phyloP scores from a whole-genome alignment of 2,797 vertebrate genomes.

The Melanotaenia nigrans region DNA sequence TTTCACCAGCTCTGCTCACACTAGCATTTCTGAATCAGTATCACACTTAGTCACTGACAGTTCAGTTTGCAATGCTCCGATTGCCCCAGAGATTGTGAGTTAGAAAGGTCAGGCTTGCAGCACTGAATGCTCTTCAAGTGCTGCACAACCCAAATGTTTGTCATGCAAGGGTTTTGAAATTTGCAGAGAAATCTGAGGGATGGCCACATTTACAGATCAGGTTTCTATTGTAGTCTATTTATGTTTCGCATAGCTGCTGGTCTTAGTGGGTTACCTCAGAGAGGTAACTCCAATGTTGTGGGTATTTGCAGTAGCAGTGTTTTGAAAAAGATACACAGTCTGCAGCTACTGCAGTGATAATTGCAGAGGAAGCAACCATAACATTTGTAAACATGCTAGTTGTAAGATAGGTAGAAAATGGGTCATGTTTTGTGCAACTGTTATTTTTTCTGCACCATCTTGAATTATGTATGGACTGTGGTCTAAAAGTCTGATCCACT shows the following conservation, averaged over 20 bases:
- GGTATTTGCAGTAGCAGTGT: constrained; percentile 11
- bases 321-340: neutral
- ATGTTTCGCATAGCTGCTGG: constrained; percentile 3
- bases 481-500: constrained; percentile 63
- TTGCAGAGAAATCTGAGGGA: constrained; percentile 16
- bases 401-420: constrained; percentile 24
- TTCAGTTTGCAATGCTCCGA: constrained; percentile 48
- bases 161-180: constrained; percentile 35
- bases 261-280: neutral
- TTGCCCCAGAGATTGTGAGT: constrained; percentile 41
- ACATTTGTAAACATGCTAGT: constrained; percentile 6
- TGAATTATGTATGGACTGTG: constrained; percentile 62
- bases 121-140: constrained; percentile 27
- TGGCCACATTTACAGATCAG: neutral
- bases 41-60: constrained; percentile 57
- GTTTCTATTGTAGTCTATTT: neutral
- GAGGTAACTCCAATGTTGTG: constrained; percentile 2
- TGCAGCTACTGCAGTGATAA: neutral
- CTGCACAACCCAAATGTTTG: constrained; percentile 20
- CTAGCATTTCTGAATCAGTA: constrained; percentile 54
- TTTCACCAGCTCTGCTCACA: constrained; percentile 29
- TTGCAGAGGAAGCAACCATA: neutral
- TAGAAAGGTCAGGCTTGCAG: constrained; percentile 60
- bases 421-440: constrained; percentile 21
- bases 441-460: constrained; percentile 25